Base-by-base conservation (phyloP, 2,113 vertebrate species). In the Prionailurus bengalensis region DNA sequence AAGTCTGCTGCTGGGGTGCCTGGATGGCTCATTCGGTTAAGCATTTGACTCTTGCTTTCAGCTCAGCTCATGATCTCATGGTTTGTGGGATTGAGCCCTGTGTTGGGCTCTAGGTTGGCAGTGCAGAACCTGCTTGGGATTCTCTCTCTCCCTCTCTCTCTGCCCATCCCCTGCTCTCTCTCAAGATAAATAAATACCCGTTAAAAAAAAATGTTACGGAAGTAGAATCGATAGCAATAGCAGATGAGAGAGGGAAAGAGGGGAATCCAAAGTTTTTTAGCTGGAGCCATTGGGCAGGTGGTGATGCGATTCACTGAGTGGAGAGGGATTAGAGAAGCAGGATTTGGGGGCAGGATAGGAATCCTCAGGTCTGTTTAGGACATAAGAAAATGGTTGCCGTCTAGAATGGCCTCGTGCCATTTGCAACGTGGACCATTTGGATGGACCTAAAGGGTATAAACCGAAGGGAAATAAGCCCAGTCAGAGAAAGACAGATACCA, bases 291-390 rank as follows among this genome's bases (percentile, higher is more conserved):
- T 73, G 45, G 2, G 4, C 58, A 86, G 33, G 66, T 36, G 17
- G 12, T 45, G 63, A 58, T 78, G 6, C 48, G 42, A 45, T 58
- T 93, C 36, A 63, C 21, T 65, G 87, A 91, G 48, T 55, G 94
- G 36, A 25, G 8, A 92, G 61, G 45, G 31, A 92, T 87, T 90
- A 88, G 16, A 76, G 45, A 96, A 93, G 45, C 45, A 95, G 39
- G 74, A 68, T 83, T 93, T 73, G 31, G 25, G 68, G 68, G 14
- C 31, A 92, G 36, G n/a, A 80, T 48, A 65, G 6, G 86, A 92
- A 74, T 33, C 17, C n/a, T 19, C 91, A 70, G 33, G 29, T 80
- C 84, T 79, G 33, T 90, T 61, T 82, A 61, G 31, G n/a, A 79
- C 36, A 53, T 58, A 76, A 78, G 39, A 39, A 90, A 82, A 2